A percentile compares a stretch with the other conserved stretches of the same genome.
These are phyloP conservation scores for Oreochromis tanganicae DNA, from an alignment of 2,113 vertebrate species.

Conservation along the genomic window DNA sequence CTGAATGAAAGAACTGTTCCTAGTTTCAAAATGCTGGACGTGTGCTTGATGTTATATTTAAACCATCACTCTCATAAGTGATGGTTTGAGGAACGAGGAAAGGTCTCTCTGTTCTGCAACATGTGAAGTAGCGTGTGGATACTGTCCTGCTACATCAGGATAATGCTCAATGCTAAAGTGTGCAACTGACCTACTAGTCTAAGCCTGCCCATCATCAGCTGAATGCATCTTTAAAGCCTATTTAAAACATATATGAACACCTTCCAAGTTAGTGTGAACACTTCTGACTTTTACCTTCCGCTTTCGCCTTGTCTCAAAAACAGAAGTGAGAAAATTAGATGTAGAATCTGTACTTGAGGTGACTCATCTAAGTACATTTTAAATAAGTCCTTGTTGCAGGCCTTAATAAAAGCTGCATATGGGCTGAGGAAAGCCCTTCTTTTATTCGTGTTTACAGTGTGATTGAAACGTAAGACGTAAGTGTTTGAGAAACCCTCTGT, in stretches of 20 bases:
- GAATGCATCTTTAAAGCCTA: neutral
- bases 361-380: neutral
- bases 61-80: fast-evolving
- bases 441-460: neutral
- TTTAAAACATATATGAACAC: neutral
- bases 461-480: neutral
- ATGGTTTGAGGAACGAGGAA: neutral
- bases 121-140: neutral
- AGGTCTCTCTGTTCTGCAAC: neutral
- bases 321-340: neutral
- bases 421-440: neutral
- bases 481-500: neutral
- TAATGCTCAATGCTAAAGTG: neutral
- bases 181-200: neutral
- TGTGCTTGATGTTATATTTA: neutral
- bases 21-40: neutral
- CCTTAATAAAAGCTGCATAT: neutral
- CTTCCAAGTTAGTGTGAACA: neutral
- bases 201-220: neutral
- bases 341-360: neutral
- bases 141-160: neutral
- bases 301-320: neutral
- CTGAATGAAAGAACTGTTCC: neutral
- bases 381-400: neutral
- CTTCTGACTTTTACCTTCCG: neutral